Conservation (phyloP, 2,113 vertebrate genomes). For the Eulemur rufifrons region DNA sequence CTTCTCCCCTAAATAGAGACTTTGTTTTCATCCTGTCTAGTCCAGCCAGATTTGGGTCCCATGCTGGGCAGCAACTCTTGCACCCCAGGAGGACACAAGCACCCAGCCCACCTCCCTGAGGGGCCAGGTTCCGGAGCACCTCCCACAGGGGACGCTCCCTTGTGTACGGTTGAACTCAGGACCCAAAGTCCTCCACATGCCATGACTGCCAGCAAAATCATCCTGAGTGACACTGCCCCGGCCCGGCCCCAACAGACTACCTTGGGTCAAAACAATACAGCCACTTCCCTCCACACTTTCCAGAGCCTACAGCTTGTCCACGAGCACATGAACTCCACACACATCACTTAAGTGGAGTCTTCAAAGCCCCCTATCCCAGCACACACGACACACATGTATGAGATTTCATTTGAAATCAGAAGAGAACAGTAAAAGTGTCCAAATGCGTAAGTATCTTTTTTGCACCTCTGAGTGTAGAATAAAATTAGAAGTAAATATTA, state of each 20-base stretch:
- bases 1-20: background rate
- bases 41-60: background rate
- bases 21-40: background rate
- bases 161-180: background rate
- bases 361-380: background rate
- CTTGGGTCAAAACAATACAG: background rate
- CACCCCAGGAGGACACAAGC: background rate
- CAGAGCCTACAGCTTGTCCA: background rate
- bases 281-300: background rate
- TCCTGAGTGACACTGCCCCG: background rate
- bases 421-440: background rate
- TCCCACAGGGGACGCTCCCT: background rate
- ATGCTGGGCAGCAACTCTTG: too few species aligned
- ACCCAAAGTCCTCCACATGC: too few species aligned
- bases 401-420: background rate
- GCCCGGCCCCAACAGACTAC: background rate
- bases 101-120: background rate
- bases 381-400: background rate
- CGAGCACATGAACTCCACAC: background rate
- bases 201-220: background rate
- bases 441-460: background rate
- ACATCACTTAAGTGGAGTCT: background rate
- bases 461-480: background rate
- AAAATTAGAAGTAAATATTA: background rate
- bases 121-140: background rate